Percentiles rank a stretch among this genome's conserved stretches.
phyloP scores from a whole-genome alignment of 2,113 vertebrate species.

The Zootoca vivipara region DNA sequence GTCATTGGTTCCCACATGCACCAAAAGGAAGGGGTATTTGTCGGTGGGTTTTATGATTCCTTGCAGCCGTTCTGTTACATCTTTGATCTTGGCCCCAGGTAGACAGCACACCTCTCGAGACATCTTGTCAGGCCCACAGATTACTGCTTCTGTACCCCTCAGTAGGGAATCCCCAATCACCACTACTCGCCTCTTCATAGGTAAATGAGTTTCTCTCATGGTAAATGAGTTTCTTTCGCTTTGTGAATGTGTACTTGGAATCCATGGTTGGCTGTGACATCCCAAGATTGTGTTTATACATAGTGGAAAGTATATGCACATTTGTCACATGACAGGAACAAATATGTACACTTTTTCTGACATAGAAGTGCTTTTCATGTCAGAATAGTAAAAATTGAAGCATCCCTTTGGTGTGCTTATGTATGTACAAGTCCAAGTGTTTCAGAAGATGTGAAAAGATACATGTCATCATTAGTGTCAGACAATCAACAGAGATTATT shows the following conservation, averaged over 20 bases:
- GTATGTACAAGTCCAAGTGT: background rate
- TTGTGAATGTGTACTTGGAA: background rate
- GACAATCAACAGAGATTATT: accelerated
- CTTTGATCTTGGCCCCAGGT: too few species aligned
- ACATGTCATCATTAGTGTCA: background rate
- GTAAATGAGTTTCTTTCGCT: background rate
- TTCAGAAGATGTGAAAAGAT: background rate
- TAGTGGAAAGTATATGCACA: background rate
- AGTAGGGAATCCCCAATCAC: too few species aligned
- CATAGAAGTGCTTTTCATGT: background rate
- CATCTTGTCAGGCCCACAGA: too few species aligned
- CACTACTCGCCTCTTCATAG: too few species aligned
- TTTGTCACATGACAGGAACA: background rate
- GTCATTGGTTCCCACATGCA: too few species aligned
- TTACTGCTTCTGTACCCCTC: too few species aligned
- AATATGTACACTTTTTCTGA: background rate
- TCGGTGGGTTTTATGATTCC: too few species aligned
- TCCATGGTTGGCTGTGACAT: background rate
- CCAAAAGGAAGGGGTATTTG: too few species aligned
- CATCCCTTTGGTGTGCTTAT: background rate
- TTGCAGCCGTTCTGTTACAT: too few species aligned
- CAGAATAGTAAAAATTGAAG: background rate
- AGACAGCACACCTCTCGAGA: too few species aligned
- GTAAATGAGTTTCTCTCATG: too few species aligned
- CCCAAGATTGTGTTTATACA: background rate